Conservation (phyloP, 2,113 vertebrate species). For the Conger conger region DNA sequence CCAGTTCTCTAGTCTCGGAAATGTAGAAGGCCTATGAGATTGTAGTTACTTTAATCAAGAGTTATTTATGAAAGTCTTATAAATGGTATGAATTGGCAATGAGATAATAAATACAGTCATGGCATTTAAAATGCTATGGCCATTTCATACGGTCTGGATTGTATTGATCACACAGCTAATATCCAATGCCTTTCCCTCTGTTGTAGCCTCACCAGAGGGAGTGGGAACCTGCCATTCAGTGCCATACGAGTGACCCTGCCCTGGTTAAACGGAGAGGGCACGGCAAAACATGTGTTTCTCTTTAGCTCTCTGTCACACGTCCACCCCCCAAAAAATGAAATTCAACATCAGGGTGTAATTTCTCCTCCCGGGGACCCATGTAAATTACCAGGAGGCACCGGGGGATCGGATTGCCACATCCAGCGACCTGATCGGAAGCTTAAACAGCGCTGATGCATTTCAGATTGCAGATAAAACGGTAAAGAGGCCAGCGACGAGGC, state of each 20-base stretch:
- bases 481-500: not conserved
- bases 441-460: constrained; percentile 14
- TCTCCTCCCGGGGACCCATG: constrained; percentile 3
- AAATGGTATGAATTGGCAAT: not conserved
- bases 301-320: constrained; percentile 38
- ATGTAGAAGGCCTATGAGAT: not conserved
- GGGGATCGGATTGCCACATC: constrained; percentile 1
- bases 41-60: not conserved
- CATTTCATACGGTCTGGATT: not conserved
- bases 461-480: constrained; percentile 12
- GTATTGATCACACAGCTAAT: not conserved
- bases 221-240: not conserved
- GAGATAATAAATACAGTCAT: not conserved
- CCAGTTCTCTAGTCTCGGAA: not conserved
- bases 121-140: not conserved
- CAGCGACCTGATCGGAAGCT: not conserved
- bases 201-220: not conserved
- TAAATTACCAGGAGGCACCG: not conserved
- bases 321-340: constrained; percentile 17
- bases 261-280: constrained; percentile 17
- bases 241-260: constrained; percentile 17
- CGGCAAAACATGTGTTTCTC: constrained; percentile 42
- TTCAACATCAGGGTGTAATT: constrained; percentile 23
- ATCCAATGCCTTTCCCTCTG: not conserved
- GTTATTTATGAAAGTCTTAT: not conserved